Evolutionary conservation across 2,888 invertebrate species (phyloP), one percentile per base, ranked within the genome.

Genomic region (Lepidonotus clava): DNA sequence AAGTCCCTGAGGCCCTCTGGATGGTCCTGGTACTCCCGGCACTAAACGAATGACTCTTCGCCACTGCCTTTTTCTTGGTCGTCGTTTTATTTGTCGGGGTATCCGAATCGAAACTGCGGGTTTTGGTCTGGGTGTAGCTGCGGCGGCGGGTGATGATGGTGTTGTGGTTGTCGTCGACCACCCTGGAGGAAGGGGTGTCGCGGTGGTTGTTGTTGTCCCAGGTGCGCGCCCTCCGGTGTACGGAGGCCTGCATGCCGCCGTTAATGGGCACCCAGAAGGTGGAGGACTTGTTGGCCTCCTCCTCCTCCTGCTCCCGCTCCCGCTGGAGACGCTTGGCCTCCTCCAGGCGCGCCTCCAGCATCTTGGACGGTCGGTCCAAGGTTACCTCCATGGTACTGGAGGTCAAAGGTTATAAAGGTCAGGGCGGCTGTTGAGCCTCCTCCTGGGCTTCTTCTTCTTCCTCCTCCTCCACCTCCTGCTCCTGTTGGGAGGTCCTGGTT

Each of bases 251-350:
- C 80, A 80, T 80, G 80, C 80, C 80, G 5, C 46, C 80, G 28
- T 80, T 80, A 28, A 80, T 80, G 80, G 80, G 80, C 32, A 80
- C 34, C 80, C 80, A 80, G 41, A 80, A 80, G 41, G 80, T 80
- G 32, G 46, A 46, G 80, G 80, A 80, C 8, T 8, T 11, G 46
- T 8, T 18, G 14, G 24, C 14, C 46, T 41, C 28, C 32, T 11
- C 80, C 32, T 80, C 80, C 41, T 41, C 80, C 8, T 6, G 18
- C 8, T 71, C 71, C 41, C 32, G 2, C 46, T 40, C 80, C 46
- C n/a, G 28, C 80, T 80, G 80, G n/a, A 46, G 80, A 11, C 46
- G 21, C 28, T 40, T 1, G 2, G 51, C 28, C 41, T 41, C 46
- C 51, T 41, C 46, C 24, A 80, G 80, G 46, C 80, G 80, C 4